Evolutionary conservation across 2,113 vertebrate genomes (phyloP).

Genomic region (Bubalus kerabau): DNA sequence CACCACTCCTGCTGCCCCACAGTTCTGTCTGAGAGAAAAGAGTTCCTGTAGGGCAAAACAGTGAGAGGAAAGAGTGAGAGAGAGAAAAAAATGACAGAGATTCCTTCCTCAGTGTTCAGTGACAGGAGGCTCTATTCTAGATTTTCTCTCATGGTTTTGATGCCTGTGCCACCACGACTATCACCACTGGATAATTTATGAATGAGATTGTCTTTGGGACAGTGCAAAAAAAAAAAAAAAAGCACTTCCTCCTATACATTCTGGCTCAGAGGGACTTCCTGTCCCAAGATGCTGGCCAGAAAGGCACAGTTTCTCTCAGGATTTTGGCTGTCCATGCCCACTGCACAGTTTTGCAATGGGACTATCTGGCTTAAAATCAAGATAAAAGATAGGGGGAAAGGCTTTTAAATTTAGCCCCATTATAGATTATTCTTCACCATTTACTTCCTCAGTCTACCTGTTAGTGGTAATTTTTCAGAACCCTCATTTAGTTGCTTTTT

Average conservation of each 20-base stretch:
- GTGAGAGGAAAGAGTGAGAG: neutral
- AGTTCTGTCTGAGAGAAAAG: neutral
- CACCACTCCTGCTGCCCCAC: neutral
- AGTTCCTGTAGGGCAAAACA: neutral
- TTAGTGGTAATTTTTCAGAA: neutral
- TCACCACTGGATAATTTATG: neutral
- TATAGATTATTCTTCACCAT: neutral
- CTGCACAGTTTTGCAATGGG: neutral
- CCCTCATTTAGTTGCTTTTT: neutral
- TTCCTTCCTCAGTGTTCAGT: neutral
- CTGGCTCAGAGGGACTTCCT: neutral
- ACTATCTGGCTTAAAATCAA: neutral
- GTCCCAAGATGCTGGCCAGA: neutral
- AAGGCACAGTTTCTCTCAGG: neutral
- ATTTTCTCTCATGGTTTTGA: neutral
- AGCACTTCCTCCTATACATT: neutral
- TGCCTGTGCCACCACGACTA: neutral
- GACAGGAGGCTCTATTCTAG: neutral
- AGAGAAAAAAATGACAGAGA: neutral
- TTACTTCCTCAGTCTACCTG: neutral
- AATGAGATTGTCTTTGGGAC: neutral
- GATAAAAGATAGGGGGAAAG: neutral
- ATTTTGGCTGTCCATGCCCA: neutral
- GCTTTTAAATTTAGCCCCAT: neutral
- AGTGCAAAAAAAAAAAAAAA: neutral